These are phyloP conservation scores for Siniperca undulata DNA, from an alignment of 2,797 vertebrate genomes.

Conservation along the genomic window DNA sequence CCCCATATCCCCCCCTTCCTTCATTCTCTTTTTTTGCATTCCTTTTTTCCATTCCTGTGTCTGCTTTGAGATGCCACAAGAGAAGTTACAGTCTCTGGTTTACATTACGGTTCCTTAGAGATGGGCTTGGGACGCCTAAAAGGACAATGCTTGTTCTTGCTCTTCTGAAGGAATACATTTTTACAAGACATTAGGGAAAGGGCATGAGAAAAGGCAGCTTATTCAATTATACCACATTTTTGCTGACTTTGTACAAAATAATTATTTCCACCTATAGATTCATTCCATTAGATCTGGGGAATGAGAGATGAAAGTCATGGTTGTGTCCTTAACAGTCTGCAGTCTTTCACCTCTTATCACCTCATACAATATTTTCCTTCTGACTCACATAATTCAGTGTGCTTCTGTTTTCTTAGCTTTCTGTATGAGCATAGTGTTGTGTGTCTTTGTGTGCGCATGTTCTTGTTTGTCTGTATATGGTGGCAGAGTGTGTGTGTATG, in stretches of 20 bases:
- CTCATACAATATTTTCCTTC: slow-evolving; percentile 41
- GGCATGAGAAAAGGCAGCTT: slow-evolving; percentile 23
- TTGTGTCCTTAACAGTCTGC: slow-evolving; percentile 28
- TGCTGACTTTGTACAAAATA: slow-evolving; percentile 46
- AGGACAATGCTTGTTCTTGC: slow-evolving; percentile 77
- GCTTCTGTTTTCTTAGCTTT: slow-evolving; percentile 59
- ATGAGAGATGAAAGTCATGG: slow-evolving; percentile 29
- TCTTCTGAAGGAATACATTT: slow-evolving; percentile 68
- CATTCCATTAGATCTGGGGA: slow-evolving; percentile 26
- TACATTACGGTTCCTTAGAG: slow-evolving; percentile 81
- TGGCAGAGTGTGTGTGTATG: slow-evolving; percentile 18
- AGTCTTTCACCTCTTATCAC: slow-evolving; percentile 45
- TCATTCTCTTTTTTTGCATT: slow-evolving; percentile 5
- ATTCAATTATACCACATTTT: slow-evolving; percentile 17
- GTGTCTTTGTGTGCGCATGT: slow-evolving; percentile 17
- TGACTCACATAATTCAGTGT: slow-evolving; percentile 36
- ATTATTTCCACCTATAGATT: slow-evolving; percentile 45
- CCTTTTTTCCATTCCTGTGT: slow-evolving; percentile 72
- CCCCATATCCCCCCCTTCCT: not conserved
- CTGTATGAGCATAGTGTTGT: slow-evolving; percentile 7
- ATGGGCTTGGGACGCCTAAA: slow-evolving; percentile 68
- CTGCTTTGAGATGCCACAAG: slow-evolving; percentile 82
- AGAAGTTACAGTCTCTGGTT: slow-evolving; percentile 83
- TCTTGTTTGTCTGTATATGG: slow-evolving; percentile 54
- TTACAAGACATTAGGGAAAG: slow-evolving; percentile 53